Evolutionary conservation across 2,888 invertebrate species (phyloP).

Genomic region (Ametastegia equiseti): DNA sequence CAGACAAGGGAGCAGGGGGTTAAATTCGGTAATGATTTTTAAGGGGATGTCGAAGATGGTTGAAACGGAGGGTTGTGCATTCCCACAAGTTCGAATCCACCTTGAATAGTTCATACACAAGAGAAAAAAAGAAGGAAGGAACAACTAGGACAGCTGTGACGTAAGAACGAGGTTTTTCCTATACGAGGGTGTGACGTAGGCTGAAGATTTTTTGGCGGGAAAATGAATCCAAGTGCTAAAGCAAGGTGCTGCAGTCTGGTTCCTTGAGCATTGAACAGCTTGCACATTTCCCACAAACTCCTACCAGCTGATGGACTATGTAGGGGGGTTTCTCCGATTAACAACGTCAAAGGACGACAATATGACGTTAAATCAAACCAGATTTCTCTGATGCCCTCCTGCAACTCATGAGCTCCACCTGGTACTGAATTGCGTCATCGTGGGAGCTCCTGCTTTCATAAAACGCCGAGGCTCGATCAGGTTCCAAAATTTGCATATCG

Average conservation of each 20-base stretch:
- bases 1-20: neutral
- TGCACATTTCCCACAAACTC: slow-evolving; percentile 42
- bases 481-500: slow-evolving; percentile 45
- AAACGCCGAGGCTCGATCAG: slow-evolving; percentile 50
- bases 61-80: neutral
- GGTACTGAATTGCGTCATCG: slow-evolving; percentile 62
- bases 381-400: neutral
- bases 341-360: slow-evolving; percentile 8
- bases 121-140: neutral
- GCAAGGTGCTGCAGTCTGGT: neutral
- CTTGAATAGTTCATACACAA: no score
- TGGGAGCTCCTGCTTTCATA: slow-evolving; percentile 61
- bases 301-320: neutral
- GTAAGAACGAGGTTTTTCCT: slow-evolving; percentile 24
- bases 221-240: neutral
- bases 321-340: neutral
- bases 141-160: slow-evolving; percentile 23
- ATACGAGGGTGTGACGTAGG: slow-evolving; percentile 46
- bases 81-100: neutral
- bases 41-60: neutral
- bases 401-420: neutral
- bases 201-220: slow-evolving; percentile 39
- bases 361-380: slow-evolving; percentile 8
- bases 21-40: neutral
- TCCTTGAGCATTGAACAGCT: slow-evolving; percentile 5